phyloP scores from a whole-genome alignment of 1,140 invertebrate genomes.

The Brachionus manjavacas region DNA sequence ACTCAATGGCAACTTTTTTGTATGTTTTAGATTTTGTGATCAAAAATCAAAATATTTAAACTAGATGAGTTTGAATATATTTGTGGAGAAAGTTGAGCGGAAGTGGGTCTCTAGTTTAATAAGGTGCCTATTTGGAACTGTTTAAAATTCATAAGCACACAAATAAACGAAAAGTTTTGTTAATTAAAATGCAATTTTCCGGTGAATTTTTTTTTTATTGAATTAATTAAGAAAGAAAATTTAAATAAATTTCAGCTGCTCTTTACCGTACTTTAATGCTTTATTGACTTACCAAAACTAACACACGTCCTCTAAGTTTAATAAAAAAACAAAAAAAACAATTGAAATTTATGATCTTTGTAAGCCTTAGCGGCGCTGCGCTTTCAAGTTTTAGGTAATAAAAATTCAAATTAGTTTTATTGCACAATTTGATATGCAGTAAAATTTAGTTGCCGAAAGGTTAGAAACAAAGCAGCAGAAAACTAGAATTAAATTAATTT shows the following conservation, averaged over 20 bases:
- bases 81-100: not conserved
- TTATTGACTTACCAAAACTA: conserved; percentile 27
- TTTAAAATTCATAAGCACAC: conserved; percentile 26
- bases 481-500: conserved; percentile 26
- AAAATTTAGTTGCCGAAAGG: not conserved
- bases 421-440: conserved; percentile 30
- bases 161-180: not conserved
- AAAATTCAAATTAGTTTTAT: not conserved
- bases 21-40: not conserved
- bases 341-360: conserved; percentile 6
- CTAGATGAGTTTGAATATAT: not conserved
- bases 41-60: not conserved
- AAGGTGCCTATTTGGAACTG: not conserved
- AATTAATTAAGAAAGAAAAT: conserved; percentile 15
- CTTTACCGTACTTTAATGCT: not conserved
- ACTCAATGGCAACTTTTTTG: not conserved
- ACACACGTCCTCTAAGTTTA: conserved; percentile 3
- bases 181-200: conserved; percentile 34
- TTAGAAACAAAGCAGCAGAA: not conserved
- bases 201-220: conserved; percentile 1
- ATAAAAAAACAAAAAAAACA: not conserved
- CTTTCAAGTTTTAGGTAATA: not conserved
- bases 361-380: not conserved
- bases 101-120: not conserved
- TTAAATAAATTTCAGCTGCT: conserved; percentile 24